phyloP scores from a whole-genome alignment of 2,888 invertebrate genomes.

The Drosophila nigritarsus region DNA sequence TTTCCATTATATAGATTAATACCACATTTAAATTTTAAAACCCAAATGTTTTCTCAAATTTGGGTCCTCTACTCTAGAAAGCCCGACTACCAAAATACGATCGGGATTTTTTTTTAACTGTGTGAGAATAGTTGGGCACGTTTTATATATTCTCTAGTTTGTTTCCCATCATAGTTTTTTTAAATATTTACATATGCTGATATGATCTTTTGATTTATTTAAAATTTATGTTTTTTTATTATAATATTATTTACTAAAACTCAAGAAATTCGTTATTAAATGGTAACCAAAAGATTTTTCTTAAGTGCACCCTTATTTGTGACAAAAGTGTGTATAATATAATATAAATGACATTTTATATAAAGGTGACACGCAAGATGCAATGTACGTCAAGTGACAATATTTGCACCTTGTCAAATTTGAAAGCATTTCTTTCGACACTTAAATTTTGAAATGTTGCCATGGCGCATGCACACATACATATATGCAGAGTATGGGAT shows the following conservation, averaged over 20 bases:
- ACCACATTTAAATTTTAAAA: not conserved
- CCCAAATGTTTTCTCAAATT: fast-evolving
- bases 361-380: conserved; percentile 45
- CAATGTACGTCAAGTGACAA: conserved; percentile 71
- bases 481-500: not conserved
- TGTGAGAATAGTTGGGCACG: not conserved
- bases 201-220: no score
- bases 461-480: conserved; percentile 1
- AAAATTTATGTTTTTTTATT: no score
- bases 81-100: not conserved
- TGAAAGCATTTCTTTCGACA: conserved; percentile 69
- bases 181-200: no score
- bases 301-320: conserved; percentile 7
- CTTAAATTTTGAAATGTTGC: conserved; percentile 42
- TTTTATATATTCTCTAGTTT: not conserved
- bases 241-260: not conserved
- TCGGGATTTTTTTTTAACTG: not conserved
- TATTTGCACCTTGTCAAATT: conserved; percentile 73
- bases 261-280: not conserved
- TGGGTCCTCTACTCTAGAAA: not conserved
- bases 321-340: conserved; percentile 5
- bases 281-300: not conserved
- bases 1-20: not conserved
- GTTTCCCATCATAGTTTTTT: not conserved
- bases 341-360: not conserved